Conservation (phyloP, 2,797 vertebrate genomes). For the Austrolebias charrua region DNA sequence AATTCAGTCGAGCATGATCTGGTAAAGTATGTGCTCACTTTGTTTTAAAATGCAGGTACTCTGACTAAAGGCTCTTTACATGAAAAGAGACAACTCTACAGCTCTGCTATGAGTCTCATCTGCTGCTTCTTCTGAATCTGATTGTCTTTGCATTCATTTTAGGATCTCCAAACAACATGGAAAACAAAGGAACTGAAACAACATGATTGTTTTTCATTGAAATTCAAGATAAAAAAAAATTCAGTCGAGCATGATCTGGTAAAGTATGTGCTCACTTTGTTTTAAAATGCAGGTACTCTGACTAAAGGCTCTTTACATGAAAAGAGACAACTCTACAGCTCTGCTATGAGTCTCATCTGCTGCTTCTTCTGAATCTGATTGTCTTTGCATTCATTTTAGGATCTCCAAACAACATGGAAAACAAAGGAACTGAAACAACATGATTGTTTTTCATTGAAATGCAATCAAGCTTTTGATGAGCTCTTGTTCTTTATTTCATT, state of each 20-base stretch:
- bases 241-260: constrained; percentile 38
- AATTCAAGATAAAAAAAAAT: no score
- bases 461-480: constrained; percentile 63
- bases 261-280: constrained; percentile 12
- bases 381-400: constrained; percentile 43
- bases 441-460: constrained; percentile 59
- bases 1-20: constrained; percentile 33
- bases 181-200: constrained; percentile 49
- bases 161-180: constrained; percentile 39
- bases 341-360: constrained; percentile 50
- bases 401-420: constrained; percentile 43
- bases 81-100: constrained; percentile 51
- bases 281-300: constrained; percentile 43
- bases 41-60: constrained; percentile 33
- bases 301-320: constrained; percentile 55
- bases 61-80: constrained; percentile 58
- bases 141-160: constrained; percentile 47
- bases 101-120: constrained; percentile 50
- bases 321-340: constrained; percentile 49
- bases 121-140: constrained; percentile 22
- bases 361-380: constrained; percentile 32
- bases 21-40: constrained; percentile 20
- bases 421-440: constrained; percentile 47
- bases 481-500: constrained; percentile 45
- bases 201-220: constrained; percentile 55